Evolutionary conservation across 2,113 vertebrate genomes (phyloP), one percentile per base, ranked within the genome.

Genomic region (Dolichotis patagonum): DNA sequence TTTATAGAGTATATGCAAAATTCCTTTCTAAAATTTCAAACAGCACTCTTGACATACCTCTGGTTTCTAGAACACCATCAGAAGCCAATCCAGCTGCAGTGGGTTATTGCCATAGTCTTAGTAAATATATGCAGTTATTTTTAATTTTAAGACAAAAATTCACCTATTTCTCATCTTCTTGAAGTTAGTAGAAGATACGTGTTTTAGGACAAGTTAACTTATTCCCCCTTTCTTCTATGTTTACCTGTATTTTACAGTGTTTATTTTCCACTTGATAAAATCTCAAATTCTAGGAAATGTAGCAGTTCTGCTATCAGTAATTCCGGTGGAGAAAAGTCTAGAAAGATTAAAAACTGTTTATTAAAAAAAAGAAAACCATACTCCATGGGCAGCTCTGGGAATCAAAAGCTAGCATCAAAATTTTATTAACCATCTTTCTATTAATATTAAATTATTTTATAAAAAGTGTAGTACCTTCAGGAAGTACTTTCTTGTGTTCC

Each of bases 381-480:
- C 85, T 95, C 56, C 43, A 52, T 80, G 28, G 8, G 9, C n/a
- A 88, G 32, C 60, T 41, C 82, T 88, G 89, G 71, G 71, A 92
- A 69, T 84, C 46, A 88, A 90, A 43, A 28, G n/a, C 35, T 83
- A 43, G 69, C 69, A 88, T 97, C 96, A 95, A 90, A 90, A 94
- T 95, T 97, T 94, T 94, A 95, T 88, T 87, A 88, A 56, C n/a
- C 28, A 80, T 67, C 52, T 89, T 95, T 56, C 80, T 86, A 91
- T 93, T 87, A 94, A 94, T 97, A 95, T 69, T 96, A 93, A 93
- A 96, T 92, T 92, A 96, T 95, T 97, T 85, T 95, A 24, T 94
- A 43, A 46, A 85, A 84, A 77, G 32, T 56, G 46, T 7, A 91
- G 38, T 65, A 82, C 24, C 90, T 96, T 65, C 9, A 90, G 41